Evolutionary conservation across 2,888 invertebrate species (phyloP), one percentile per base, ranked within the genome.

Genomic region (Allophyes oxyacanthae): DNA sequence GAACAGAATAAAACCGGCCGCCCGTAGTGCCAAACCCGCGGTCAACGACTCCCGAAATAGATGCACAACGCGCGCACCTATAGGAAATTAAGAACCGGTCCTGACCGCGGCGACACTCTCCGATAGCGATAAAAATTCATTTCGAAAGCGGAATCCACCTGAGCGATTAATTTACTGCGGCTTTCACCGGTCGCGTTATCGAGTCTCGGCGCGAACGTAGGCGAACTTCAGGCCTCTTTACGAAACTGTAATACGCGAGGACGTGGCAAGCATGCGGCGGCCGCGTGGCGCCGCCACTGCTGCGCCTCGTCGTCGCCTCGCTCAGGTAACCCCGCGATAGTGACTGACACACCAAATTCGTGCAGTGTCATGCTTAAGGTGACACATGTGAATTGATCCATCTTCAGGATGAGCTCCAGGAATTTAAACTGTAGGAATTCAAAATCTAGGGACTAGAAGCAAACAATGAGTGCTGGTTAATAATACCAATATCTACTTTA

Each of bases 41-140:
- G 92, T 92, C 92, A 91, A 87, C 92, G 92, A 92, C 92, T 92
- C 91, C 92, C 92, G 90, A 93, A 93, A 92, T 92, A 92, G 92
- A 90, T 85, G 91, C 91, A 85, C 86, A 83, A 81, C 84, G 83
- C 83, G 83, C 85, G 82, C 90, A 87, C 88, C 90, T 87, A 88
- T 86, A 89, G 79, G 86, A 87, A 82, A 84, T 83, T 80, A 84
- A 88, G 88, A 92, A 93, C 92, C 92, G 92, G 92, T 92, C 91
- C 81, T 83, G 78, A 69, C 72, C 78, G 79, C 79, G 83, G 83
- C 82, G 86, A 84, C 87, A 87, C 87, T 81, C 83, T 76, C 83
- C 81, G 78, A 73, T 79, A 77, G 79, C 87, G 84, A 89, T 89
- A 84, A 89, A 88, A 86, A 90, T 89, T 89, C 87, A 85, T 87